These are phyloP conservation scores for Lycopodina hypogea DNA, from an alignment of 37 sponge, comb jelly and placozoan species.

Conservation along the genomic window DNA sequence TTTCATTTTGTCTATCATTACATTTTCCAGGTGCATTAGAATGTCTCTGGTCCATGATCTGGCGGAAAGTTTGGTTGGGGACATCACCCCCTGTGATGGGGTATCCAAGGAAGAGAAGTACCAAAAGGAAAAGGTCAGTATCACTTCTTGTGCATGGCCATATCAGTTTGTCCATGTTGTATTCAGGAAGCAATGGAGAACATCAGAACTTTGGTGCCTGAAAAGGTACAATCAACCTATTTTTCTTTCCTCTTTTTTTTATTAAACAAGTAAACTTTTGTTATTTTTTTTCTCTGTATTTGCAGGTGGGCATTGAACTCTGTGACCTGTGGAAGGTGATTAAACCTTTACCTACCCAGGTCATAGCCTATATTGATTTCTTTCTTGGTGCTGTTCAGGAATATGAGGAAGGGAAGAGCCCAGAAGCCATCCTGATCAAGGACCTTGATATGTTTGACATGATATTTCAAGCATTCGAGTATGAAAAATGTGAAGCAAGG, in stretches of 20 bases:
- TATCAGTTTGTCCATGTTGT: background rate
- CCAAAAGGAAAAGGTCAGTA: constrained; percentile 60
- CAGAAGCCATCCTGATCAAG: constrained; percentile 79
- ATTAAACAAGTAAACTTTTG: background rate
- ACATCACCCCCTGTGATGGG: constrained; percentile 80
- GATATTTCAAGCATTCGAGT: constrained; percentile 95
- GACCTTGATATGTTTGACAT: constrained; percentile 95
- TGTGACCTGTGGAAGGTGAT: constrained; percentile 60
- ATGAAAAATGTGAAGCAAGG: constrained; percentile 68
- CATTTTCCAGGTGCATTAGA: constrained; percentile 87
- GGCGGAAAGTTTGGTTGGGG: constrained; percentile 92
- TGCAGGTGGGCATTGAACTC: constrained; percentile 59
- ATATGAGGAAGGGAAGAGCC: constrained; percentile 77
- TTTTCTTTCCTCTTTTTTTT: background rate
- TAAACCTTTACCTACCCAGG: background rate
- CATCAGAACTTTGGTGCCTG: constrained; percentile 55
- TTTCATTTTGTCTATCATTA: background rate
- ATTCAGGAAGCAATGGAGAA: constrained; percentile 67
- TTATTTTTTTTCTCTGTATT: background rate
- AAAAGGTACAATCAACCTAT: constrained; percentile 52
- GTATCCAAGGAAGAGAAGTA: constrained; percentile 85
- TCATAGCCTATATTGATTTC: background rate
- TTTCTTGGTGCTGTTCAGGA: constrained; percentile 31
- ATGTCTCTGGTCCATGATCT: constrained; percentile 91
- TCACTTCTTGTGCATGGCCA: background rate